Base-by-base conservation (phyloP, 2,888 invertebrate species). In the Coremacera marginata region DNA sequence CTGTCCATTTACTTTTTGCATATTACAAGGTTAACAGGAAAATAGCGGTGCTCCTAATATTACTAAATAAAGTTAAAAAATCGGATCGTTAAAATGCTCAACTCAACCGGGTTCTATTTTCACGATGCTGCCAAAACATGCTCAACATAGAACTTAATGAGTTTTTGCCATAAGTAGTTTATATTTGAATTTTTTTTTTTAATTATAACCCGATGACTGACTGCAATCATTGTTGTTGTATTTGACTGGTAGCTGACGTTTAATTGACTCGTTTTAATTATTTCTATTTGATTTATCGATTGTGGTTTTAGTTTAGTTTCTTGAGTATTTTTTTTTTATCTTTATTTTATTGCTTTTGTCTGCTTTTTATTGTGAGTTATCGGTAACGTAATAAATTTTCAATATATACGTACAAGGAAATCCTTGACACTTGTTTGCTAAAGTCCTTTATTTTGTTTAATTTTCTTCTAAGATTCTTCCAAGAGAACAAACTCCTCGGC, bases 271-370 rank as follows among this genome's bases (percentile, higher is more conserved):
- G n/a, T 22, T 55, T 55, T 55, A 55, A 55, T 55, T 55, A 55
- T 22, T 55, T 19, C 34, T 34, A 34, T 63, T 63, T 63, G 63
- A 27, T 63, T 31, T 63, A 16, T 34, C 63, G 63, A 63, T 63
- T 63, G 27, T 27, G n/a, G 27, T 63, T 34, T 34, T n/a, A 34
- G 27, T 25, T 62, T 62, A 31, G 11, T 5, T 62, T 31, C 5
- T 62, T 62, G 31, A 5, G n/a, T 25, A 5, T 63, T 63, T 0
- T n/a, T 0, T n/a, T n/a, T 19, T 63, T 63, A n/a, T 63, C 11
- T 62, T 1, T 34, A 16, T 27, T 31, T 34, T 34, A 34, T 63
- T 5, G 27, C 34, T 16, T 63, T 16, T 34, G 16, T 14, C 44
- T 44, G 44, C 44, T 44, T 11, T 2, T 44, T 44, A 11, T 14